Evolutionary conservation across 2,113 vertebrate species (phyloP).

Genomic region (Mus pahari): DNA sequence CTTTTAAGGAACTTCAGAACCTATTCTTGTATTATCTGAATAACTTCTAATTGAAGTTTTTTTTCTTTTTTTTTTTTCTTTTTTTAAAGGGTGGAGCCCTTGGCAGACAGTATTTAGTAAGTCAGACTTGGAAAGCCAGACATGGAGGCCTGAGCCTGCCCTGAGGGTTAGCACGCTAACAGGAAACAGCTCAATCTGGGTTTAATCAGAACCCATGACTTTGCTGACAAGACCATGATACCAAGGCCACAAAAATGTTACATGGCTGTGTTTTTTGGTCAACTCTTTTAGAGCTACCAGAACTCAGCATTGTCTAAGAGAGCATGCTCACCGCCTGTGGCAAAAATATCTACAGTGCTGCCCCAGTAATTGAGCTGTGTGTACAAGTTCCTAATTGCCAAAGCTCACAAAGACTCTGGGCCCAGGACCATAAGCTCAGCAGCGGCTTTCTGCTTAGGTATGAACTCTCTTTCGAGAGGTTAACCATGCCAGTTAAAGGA

Average conservation of each 20-base stretch:
- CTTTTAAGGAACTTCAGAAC: constrained; percentile 67
- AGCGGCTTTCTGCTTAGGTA: not conserved
- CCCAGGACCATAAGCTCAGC: not conserved
- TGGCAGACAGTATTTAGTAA: constrained; percentile 80
- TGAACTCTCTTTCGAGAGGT: not conserved
- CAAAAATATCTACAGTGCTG: constrained; percentile 47
- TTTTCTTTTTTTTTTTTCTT: not conserved
- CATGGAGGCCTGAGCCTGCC: constrained; percentile 73
- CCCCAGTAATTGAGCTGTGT: not conserved
- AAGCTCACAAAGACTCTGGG: not conserved
- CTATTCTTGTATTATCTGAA: constrained; percentile 77
- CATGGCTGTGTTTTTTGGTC: constrained; percentile 64
- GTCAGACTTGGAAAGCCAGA: constrained; percentile 78
- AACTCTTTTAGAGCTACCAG: constrained; percentile 63
- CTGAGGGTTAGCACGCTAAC: constrained; percentile 86
- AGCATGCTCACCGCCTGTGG: not conserved
- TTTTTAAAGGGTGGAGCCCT: constrained; percentile 57
- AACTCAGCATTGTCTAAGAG: constrained; percentile 61
- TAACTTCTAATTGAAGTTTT: constrained; percentile 70
- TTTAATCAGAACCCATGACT: constrained; percentile 90
- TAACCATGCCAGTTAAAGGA: not conserved
- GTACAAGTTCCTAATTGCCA: constrained; percentile 22
- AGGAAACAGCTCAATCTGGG: constrained; percentile 94
- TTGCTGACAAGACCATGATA: constrained; percentile 83
- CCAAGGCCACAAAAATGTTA: constrained; percentile 76